Conservation (phyloP, 2,113 vertebrate genomes). For the Zosterops japonicus region DNA sequence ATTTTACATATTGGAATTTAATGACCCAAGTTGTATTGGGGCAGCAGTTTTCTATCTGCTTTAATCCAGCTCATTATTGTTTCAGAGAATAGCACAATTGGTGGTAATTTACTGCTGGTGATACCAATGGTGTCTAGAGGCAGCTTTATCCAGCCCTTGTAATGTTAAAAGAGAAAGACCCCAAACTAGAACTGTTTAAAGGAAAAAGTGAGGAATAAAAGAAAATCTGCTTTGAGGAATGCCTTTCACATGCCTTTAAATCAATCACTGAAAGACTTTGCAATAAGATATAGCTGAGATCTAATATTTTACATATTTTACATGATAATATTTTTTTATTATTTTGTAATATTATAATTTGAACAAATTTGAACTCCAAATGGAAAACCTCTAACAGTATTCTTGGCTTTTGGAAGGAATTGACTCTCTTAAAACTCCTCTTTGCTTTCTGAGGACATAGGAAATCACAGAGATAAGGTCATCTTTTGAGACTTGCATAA, state of each 20-base stretch:
- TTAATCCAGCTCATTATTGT: constrained; percentile 26
- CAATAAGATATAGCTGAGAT: not conserved
- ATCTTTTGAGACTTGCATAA: not conserved
- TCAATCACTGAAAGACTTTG: not conserved
- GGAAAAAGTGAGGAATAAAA: not conserved
- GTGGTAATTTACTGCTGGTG: constrained; percentile 40
- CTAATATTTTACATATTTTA: not conserved
- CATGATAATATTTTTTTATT: not conserved
- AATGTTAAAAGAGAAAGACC: not conserved
- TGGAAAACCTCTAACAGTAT: not conserved
- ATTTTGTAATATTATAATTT: not conserved
- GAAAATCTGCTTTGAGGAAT: not conserved
- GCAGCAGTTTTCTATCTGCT: not conserved
- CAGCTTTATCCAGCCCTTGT: not conserved
- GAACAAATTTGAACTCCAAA: not conserved
- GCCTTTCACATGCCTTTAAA: not conserved
- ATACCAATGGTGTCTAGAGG: constrained; percentile 18
- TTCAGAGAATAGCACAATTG: constrained; percentile 14
- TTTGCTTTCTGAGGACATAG: not conserved
- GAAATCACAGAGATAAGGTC: not conserved
- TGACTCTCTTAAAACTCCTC: not conserved
- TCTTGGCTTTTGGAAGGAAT: not conserved
- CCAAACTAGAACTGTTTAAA: not conserved
- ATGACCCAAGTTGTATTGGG: not conserved
- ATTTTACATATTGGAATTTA: constrained; percentile 44